Evolutionary conservation across 2,888 invertebrate species (phyloP), one percentile per base, ranked within the genome.

Genomic region (Drosophila mimetica): DNA sequence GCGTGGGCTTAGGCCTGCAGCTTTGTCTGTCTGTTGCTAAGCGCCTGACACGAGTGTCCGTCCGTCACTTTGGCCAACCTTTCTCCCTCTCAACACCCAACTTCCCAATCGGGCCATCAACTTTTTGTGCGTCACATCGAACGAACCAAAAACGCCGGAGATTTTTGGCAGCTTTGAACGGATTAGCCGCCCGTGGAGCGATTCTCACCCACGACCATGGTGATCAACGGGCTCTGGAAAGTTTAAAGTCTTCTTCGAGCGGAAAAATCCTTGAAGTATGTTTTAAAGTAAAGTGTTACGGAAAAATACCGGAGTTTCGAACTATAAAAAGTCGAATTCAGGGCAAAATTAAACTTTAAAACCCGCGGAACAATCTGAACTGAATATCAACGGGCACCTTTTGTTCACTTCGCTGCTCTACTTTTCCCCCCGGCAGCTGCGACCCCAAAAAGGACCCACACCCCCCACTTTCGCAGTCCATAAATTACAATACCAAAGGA

Each of bases 81-180:
- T 3, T 8, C 11, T 41, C 39, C 16, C 18, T n/a, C 22, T 25
- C 14, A 0, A 37, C 44, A 14, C 30, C 8, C 39, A 22, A n/a
- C n/a, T n/a, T n/a, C n/a, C n/a, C n/a, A 30, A 11, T 30, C 20
- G 28, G 41, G 28, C 34, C 44, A 18, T 20, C 42, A 16, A 18
- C 64, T 32, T 51, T 51, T 60, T 50, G 50, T 42, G 41, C 58
- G 48, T 51, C 65, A 47, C 51, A 54, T 46, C 60, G 63, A 34
- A 18, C 60, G 63, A 34, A 18, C 44, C 39, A 28, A 47, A 71
- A 63, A 84, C 85, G 74, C 71, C 69, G 71, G 73, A 71, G 83
- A 86, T 81, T 87, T 88, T 78, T 77, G 80, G 84, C 86, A 85
- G 89, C 84, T 87, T 81, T 84, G 79, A 82, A 76, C 73, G 90